These are phyloP conservation scores for Diacarnus erythraeanus DNA, from an alignment of 37 sponge, comb jelly and placozoan species.

Conservation along the genomic window DNA sequence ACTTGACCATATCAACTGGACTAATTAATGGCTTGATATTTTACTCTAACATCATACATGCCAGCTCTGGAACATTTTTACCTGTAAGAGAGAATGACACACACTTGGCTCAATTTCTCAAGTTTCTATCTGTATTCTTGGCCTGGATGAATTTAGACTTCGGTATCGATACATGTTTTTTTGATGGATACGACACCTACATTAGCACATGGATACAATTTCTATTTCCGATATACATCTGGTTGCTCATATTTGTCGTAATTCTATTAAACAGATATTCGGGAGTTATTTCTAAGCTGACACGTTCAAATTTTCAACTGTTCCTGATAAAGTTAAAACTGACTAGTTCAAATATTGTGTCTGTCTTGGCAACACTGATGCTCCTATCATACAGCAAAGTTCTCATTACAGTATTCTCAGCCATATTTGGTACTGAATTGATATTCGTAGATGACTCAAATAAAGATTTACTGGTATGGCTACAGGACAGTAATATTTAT, in stretches of 20 bases:
- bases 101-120: neutral
- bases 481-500: neutral
- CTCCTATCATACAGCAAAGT: conserved; percentile 17
- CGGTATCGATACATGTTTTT: conserved; percentile 2
- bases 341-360: neutral
- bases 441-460: neutral
- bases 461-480: neutral
- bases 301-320: neutral
- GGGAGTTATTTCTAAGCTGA: neutral
- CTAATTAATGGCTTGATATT: neutral
- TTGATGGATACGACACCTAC: neutral
- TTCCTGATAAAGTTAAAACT: conserved; percentile 14
- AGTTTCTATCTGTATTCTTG: neutral
- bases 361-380: conserved; percentile 19
- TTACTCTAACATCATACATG: neutral
- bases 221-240: neutral
- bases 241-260: neutral
- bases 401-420: neutral
- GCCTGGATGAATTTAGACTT: neutral
- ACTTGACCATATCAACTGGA: neutral
- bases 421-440: neutral
- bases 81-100: neutral
- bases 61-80: neutral
- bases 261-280: neutral
- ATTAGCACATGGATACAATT: neutral